phyloP scores from a whole-genome alignment of 1,140 invertebrate genomes.

The Micrasema longulum region DNA sequence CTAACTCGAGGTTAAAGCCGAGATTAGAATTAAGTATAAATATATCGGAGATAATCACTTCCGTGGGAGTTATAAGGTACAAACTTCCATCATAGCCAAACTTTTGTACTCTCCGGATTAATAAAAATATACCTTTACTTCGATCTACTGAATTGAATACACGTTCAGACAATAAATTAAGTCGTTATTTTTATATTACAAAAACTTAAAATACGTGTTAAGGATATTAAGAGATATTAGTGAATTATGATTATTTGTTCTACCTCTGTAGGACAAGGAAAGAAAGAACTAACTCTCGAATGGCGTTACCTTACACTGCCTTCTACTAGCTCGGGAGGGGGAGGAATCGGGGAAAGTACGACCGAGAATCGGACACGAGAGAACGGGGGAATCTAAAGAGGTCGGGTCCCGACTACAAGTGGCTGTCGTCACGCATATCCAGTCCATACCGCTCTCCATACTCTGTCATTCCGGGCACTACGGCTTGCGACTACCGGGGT shows the following conservation, averaged over 20 bases:
- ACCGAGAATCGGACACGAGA: not conserved
- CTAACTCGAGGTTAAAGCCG: too few relatives aligned
- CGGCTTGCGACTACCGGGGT: too few relatives aligned
- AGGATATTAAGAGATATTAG: conserved; percentile 4
- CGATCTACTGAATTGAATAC: conserved; percentile 14
- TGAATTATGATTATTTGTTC: conserved; percentile 8
- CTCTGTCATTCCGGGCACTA: too few relatives aligned
- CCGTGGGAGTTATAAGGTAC: not conserved
- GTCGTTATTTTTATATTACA: not conserved
- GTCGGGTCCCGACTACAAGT: conserved; percentile 15
- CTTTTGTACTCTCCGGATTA: conserved; percentile 21
- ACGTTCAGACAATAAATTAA: conserved; percentile 22
- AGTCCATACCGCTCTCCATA: not conserved
- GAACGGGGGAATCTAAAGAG: conserved; percentile 27
- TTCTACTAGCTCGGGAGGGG: too few relatives aligned
- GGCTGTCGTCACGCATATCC: not conserved
- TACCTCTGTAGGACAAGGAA: conserved; percentile 2
- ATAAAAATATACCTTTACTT: conserved; percentile 15
- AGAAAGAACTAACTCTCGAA: too few relatives aligned
- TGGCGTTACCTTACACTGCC: too few relatives aligned
- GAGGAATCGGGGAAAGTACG: not conserved
- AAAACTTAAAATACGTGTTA: conserved; percentile 31
- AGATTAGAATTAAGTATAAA: too few relatives aligned
- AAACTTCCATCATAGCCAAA: not conserved
- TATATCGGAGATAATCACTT: too few relatives aligned